Evolutionary conservation across 2,888 invertebrate species (phyloP).

Genomic region (Xanthostigma xanthostigma): DNA sequence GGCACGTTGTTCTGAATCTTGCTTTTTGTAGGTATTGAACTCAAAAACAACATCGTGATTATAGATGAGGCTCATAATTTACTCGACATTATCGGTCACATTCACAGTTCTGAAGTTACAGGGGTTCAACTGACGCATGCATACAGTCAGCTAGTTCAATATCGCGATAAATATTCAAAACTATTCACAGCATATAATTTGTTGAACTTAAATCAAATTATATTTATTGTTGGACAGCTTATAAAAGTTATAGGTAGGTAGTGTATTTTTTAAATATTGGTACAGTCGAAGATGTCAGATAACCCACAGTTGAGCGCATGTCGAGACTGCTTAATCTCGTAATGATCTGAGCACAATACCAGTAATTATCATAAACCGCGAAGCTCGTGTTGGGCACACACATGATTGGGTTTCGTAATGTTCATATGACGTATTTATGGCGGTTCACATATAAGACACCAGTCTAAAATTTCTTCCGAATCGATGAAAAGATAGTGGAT

Average conservation of each 20-base stretch:
- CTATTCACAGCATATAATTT: slow-evolving; percentile 68
- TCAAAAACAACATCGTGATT: slow-evolving; percentile 67
- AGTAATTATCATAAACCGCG: too few species aligned
- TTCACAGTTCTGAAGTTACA: slow-evolving; percentile 64
- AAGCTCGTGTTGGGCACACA: too few species aligned
- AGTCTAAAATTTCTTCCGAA: too few species aligned
- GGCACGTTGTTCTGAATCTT: slow-evolving; percentile 30
- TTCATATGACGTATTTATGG: too few species aligned
- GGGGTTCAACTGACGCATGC: slow-evolving; percentile 49
- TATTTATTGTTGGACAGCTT: slow-evolving; percentile 57
- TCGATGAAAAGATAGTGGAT: too few species aligned
- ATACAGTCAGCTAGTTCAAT: slow-evolving; percentile 48
- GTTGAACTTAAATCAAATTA: slow-evolving; percentile 65
- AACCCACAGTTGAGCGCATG: too few species aligned
- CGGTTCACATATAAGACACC: too few species aligned
- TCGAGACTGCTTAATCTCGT: too few species aligned
- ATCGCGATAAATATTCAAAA: slow-evolving; percentile 55
- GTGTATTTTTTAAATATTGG: slow-evolving; percentile 2
- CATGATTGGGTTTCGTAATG: too few species aligned
- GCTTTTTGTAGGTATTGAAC: slow-evolving; percentile 33
- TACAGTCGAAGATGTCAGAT: background rate
- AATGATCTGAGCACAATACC: too few species aligned
- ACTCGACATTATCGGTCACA: slow-evolving; percentile 73
- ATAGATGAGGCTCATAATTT: slow-evolving; percentile 96
- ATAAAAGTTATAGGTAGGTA: slow-evolving; percentile 36